Evolutionary conservation across 2,797 vertebrate species (phyloP).

Genomic region (Apogon hyalosoma): DNA sequence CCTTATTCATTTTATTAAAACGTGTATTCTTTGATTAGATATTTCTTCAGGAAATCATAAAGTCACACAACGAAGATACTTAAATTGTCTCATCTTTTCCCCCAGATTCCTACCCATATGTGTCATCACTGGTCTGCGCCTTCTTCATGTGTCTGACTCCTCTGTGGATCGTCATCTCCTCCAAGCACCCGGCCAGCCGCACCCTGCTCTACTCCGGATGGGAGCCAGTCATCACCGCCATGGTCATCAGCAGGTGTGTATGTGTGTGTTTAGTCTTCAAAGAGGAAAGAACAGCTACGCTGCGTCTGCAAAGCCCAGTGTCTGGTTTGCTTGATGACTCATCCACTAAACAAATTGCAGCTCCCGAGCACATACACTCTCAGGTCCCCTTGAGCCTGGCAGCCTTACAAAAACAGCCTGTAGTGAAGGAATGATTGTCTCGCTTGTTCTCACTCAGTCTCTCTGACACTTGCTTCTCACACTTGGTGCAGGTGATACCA

Average conservation of each 20-base stretch:
- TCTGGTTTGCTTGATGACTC: constrained; percentile 70
- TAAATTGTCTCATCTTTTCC: background rate
- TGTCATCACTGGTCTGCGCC: constrained; percentile 93
- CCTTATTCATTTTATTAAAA: too few relatives aligned
- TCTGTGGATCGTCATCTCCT: constrained; percentile 94
- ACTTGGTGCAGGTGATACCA: constrained; percentile 3
- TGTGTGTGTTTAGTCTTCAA: constrained; percentile 44
- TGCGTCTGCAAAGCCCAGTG: constrained; percentile 33
- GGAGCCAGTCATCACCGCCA: constrained; percentile 98
- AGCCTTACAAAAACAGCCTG: constrained; percentile 26
- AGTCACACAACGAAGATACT: too few relatives aligned
- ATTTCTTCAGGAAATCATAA: too few relatives aligned
- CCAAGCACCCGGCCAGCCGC: constrained; percentile 95
- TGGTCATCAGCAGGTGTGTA: constrained; percentile 96
- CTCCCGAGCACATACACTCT: constrained; percentile 36
- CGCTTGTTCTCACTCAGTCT: background rate
- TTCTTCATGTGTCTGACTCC: constrained; percentile 96
- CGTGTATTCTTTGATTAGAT: too few relatives aligned
- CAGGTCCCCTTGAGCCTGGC: constrained; percentile 50
- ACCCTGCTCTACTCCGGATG: constrained; percentile 96
- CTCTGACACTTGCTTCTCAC: background rate
- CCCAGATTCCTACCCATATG: constrained; percentile 90
- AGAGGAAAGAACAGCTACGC: constrained; percentile 44
- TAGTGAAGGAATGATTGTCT: constrained; percentile 32
- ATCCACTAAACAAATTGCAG: constrained; percentile 59